phyloP scores from a whole-genome alignment of 1,140 invertebrate genomes.

The Ericerus pela region DNA sequence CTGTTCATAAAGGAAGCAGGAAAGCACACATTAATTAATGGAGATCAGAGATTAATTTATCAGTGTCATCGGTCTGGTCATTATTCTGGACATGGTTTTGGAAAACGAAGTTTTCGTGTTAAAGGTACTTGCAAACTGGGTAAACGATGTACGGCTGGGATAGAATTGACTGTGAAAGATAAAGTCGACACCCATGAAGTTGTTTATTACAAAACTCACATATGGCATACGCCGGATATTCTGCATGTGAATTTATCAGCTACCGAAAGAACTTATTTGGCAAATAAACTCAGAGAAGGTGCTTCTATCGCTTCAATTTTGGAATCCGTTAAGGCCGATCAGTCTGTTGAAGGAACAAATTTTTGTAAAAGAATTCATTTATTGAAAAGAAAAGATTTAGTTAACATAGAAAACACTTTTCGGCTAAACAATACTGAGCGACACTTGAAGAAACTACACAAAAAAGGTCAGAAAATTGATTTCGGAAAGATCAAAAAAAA shows the following conservation, averaged over 20 bases:
- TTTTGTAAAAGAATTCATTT: constrained; percentile 8
- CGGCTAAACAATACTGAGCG: background rate
- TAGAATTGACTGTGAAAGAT: background rate
- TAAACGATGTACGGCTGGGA: constrained; percentile 6
- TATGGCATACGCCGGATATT: background rate
- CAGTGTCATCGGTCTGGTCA: constrained; percentile 4
- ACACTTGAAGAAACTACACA: background rate
- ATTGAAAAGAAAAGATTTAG: constrained; percentile 4
- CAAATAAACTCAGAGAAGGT: background rate
- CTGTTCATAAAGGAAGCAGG: constrained; percentile 1
- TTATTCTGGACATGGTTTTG: constrained; percentile 2
- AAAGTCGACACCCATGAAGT: background rate
- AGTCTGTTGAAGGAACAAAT: constrained; percentile 5
- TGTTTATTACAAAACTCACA: constrained; percentile 7
- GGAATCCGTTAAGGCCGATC: background rate
- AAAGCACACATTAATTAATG: constrained; percentile 1
- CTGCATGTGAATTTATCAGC: background rate
- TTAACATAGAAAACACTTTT: constrained; percentile 2
- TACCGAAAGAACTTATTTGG: background rate
- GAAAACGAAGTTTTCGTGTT: constrained; percentile 1
- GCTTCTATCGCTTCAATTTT: background rate
- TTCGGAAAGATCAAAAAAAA: background rate
- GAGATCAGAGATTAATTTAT: constrained; percentile 1
- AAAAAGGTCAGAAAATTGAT: constrained; percentile 6
- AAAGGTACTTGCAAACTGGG: constrained; percentile 1